phyloP scores from a whole-genome alignment of 2,113 vertebrate genomes.

The Isurus oxyrinchus region DNA sequence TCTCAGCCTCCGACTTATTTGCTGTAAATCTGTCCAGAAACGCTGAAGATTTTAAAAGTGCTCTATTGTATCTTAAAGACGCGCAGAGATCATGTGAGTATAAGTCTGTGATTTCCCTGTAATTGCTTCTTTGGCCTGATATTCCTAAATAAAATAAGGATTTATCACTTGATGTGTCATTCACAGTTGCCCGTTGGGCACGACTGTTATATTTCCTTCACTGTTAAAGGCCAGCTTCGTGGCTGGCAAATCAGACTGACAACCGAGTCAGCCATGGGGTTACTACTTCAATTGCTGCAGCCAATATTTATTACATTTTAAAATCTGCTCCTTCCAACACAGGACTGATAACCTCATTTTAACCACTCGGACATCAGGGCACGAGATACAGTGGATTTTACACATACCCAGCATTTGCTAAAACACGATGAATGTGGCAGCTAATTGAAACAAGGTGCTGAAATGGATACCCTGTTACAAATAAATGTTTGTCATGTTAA shows the following conservation, averaged over 20 bases:
- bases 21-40: background rate
- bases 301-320: background rate
- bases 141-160: background rate
- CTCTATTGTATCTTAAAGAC: background rate
- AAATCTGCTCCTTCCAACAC: background rate
- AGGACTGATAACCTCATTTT: background rate
- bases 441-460: background rate
- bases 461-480: background rate
- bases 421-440: background rate
- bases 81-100: too few species aligned
- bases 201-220: background rate
- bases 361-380: background rate
- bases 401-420: background rate
- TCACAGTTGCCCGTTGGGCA: background rate
- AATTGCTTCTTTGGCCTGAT: background rate
- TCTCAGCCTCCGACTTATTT: background rate
- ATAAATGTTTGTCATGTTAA: background rate
- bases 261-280: background rate
- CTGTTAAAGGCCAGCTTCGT: background rate
- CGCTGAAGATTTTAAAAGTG: background rate
- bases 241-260: background rate
- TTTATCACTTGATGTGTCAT: background rate
- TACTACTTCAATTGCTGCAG: background rate
- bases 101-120: background rate
- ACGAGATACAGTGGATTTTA: background rate